phyloP scores from a whole-genome alignment of 2,797 vertebrate species.

The Halcyon leucocephala region DNA sequence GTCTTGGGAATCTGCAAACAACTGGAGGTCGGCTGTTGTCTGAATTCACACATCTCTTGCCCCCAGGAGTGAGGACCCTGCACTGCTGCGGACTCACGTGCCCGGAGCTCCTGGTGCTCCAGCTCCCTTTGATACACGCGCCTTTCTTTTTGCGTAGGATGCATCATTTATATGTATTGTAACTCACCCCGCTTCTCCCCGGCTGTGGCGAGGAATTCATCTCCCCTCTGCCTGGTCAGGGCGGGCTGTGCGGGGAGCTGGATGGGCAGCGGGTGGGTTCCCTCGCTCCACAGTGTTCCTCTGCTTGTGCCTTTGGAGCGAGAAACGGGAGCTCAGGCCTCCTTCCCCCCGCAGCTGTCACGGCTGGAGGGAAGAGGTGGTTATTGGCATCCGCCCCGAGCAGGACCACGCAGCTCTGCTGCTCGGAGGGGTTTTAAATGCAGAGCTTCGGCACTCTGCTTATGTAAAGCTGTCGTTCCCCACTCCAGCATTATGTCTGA shows the following conservation, averaged over 20 bases:
- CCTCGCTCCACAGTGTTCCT: background rate
- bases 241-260: background rate
- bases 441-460: background rate
- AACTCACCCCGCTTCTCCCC: fast-evolving
- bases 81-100: fast-evolving
- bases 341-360: background rate
- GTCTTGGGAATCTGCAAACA: background rate
- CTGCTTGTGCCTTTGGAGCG: background rate
- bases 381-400: background rate
- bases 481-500: background rate
- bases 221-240: background rate
- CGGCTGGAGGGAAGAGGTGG: background rate
- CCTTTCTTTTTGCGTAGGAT: background rate
- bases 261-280: background rate
- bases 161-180: background rate
- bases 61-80: fast-evolving
- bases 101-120: background rate
- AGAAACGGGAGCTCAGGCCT: background rate
- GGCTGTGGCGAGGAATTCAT: background rate
- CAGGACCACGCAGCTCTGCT: background rate
- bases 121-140: background rate
- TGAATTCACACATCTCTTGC: background rate
- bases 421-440: background rate
- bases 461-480: background rate
- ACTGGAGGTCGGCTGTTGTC: fast-evolving